Base-by-base conservation (phyloP, 2,888 invertebrate species). In the Muscina levida region DNA sequence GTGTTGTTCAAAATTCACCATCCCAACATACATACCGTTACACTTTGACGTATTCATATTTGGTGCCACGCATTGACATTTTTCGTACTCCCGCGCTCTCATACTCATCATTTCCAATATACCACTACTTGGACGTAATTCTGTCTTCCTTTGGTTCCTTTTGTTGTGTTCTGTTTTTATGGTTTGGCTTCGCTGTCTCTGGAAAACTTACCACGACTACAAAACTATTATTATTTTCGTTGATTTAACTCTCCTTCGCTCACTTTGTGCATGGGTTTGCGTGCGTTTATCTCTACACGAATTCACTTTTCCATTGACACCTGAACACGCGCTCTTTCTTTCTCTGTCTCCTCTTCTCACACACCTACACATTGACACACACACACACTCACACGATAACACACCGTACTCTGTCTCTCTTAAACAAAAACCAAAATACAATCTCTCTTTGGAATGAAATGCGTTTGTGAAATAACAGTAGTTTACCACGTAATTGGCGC, bases 401-500 rank as follows among this genome's bases (percentile, higher is more conserved):
- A 22, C 68, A 74, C 44, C 73, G 71, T 44, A 77, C 48, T 31
- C 31, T 31, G 3, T 8, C 31, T 31, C 31, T 31, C 31, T 31
- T 67, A 65, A 56, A 66, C 65, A 48, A 72, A 72, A 74, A 10
- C 48, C 26, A 31, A 56, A 31, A 1, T 26, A 56, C n/a, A 24
- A 24, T 11, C 26, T 22, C 5, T 26, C 22, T 42, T 11, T 22
- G 22, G 57, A 37, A 4, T 48, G 48, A 72, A 72, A 67, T 42
- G 44, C 15, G 0, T 11, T 70, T 74, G 75, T 26, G 62, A 80
- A 68, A 70, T 72, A 79, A 77, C 80, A 83, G 83, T 83, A 90
- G 91, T 84, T 87, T 90, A 83, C 87, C 90, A 83, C 88, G 88
- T 80, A 88, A 89, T 85, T 90, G 90, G 91, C 90, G 90, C 82